Conservation (phyloP, 1,140 invertebrate species). For the Micrasema longulum region DNA sequence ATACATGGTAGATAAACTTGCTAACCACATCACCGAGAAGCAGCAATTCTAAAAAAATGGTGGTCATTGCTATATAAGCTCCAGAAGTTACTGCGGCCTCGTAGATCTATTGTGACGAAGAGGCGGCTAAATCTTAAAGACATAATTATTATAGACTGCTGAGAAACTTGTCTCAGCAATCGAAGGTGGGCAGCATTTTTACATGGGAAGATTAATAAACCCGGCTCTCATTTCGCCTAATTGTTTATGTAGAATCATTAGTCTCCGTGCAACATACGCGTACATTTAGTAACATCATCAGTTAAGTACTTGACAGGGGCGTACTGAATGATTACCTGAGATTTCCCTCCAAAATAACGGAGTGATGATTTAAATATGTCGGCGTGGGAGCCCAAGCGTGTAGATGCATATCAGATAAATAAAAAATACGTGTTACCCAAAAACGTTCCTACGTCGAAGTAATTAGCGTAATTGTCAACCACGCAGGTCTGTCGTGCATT, state of each 20-base stretch:
- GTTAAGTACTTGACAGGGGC: too few relatives aligned
- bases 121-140: too few relatives aligned
- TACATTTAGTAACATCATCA: neutral
- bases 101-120: too few relatives aligned
- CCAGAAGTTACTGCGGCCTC: too few relatives aligned
- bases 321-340: conserved; percentile 28
- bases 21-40: too few relatives aligned
- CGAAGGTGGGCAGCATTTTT: too few relatives aligned
- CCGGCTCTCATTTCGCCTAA: neutral
- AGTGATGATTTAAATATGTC: conserved; percentile 40
- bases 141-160: too few relatives aligned
- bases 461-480: conserved; percentile 38
- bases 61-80: too few relatives aligned
- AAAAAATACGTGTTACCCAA: conserved; percentile 26
- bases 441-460: conserved; percentile 34
- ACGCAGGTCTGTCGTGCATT: conserved; percentile 8
- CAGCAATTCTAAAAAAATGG: too few relatives aligned
- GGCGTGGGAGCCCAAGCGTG: conserved; percentile 8
- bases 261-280: conserved; percentile 6
- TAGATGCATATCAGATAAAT: conserved; percentile 20
- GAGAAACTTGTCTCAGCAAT: too few relatives aligned
- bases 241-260: conserved; percentile 18
- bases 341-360: conserved; percentile 28
- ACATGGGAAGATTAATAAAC: neutral
- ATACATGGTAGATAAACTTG: too few relatives aligned